These are phyloP conservation scores for Anadara kagoshimensis DNA, from an alignment of 1,140 invertebrate species.

Conservation along the genomic window DNA sequence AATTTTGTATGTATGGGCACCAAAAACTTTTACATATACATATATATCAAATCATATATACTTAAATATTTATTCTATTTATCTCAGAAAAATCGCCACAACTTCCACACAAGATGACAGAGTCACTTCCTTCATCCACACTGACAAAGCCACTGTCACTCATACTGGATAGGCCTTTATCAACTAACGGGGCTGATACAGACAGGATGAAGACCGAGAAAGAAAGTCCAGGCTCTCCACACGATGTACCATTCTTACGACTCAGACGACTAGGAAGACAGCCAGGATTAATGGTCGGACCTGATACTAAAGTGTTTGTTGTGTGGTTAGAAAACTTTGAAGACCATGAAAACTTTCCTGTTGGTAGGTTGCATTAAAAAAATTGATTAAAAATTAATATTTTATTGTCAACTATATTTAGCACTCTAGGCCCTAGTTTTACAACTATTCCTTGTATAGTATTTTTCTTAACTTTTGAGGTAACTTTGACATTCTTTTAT, in stretches of 20 bases:
- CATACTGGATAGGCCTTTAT: constrained; percentile 49
- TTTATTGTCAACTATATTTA: no score
- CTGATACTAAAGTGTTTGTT: constrained; percentile 87
- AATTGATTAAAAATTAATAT: no score
- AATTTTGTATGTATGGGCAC: no score
- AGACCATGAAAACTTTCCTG: constrained; percentile 91
- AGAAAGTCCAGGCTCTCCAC: constrained; percentile 58
- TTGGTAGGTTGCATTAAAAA: constrained; percentile 80
- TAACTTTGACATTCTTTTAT: no score
- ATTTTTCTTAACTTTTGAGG: no score
- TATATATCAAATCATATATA: neutral
- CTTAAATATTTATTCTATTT: neutral
- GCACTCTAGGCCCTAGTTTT: no score
- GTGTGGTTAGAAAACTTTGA: constrained; percentile 97
- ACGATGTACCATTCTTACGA: constrained; percentile 45
- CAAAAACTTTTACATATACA: no score
- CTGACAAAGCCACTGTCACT: constrained; percentile 66
- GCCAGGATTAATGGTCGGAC: constrained; percentile 57
- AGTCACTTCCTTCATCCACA: constrained; percentile 15
- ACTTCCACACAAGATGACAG: neutral
- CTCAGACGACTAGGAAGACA: constrained; percentile 55
- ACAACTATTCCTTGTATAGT: no score
- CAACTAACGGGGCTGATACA: constrained; percentile 38
- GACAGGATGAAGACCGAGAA: constrained; percentile 41
- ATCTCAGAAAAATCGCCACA: constrained; percentile 54